A percentile compares a stretch with the other conserved stretches of the same genome.
phyloP scores from a whole-genome alignment of 2,113 vertebrate species.

The Herpailurus yagouaroundi region DNA sequence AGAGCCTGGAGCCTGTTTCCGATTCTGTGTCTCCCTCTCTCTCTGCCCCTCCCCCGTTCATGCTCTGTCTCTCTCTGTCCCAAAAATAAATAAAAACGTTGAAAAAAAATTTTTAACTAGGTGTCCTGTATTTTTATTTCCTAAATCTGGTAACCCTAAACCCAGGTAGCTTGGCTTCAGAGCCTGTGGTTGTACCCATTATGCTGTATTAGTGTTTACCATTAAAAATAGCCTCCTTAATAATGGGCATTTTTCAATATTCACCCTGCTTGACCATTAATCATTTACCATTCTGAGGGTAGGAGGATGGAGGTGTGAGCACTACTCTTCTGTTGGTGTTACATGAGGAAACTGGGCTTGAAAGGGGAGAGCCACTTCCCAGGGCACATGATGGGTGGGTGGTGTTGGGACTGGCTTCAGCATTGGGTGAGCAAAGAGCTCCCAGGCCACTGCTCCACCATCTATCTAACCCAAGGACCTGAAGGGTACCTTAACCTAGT shows the following conservation, averaged over 20 bases:
- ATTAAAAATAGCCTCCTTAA: neutral
- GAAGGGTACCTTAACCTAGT: conserved; percentile 84
- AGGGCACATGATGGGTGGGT: conserved; percentile 88
- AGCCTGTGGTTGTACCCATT: neutral
- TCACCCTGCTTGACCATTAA: neutral
- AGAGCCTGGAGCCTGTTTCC: no score
- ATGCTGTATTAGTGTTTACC: neutral
- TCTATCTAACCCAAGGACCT: conserved; percentile 73
- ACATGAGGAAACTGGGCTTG: neutral
- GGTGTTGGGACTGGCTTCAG: conserved; percentile 82
- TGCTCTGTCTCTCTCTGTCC: no score
- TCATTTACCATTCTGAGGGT: conserved; percentile 81
- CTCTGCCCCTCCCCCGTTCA: no score
- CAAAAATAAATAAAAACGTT: no score
- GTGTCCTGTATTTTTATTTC: neutral
- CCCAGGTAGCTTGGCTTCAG: neutral
- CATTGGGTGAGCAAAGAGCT: conserved; percentile 88
- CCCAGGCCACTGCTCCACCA: conserved; percentile 86
- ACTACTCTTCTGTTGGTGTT: conserved; percentile 82
- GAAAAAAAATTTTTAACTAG: no score
- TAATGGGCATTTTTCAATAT: neutral
- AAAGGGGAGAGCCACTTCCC: conserved; percentile 91
- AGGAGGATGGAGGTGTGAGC: conserved; percentile 88
- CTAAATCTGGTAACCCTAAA: neutral
- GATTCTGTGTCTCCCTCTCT: no score